Conservation (phyloP, 2,888 invertebrate species). For the Coenonympha arcania region DNA sequence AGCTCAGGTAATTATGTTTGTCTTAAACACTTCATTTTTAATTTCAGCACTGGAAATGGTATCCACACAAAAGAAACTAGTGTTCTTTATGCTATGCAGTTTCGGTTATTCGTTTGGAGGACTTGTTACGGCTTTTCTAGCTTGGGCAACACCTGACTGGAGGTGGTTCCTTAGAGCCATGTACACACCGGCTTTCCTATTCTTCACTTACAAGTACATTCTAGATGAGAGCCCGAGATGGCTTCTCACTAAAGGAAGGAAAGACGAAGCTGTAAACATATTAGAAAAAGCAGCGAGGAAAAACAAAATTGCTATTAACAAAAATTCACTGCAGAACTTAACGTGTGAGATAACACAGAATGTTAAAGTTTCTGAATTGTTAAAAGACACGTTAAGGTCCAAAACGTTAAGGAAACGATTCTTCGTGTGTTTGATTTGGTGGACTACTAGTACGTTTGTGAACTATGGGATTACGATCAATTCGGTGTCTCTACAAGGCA, state of each 20-base stretch:
- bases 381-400: slow-evolving; percentile 52
- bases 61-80: slow-evolving; percentile 45
- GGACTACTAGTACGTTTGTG: slow-evolving; percentile 81
- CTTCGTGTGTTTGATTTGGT: slow-evolving; percentile 57
- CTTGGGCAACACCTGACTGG: slow-evolving; percentile 77
- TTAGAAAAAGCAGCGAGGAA: slow-evolving; percentile 75
- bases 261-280: slow-evolving; percentile 77
- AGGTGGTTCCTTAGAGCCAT: slow-evolving; percentile 76
- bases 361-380: slow-evolving; percentile 35
- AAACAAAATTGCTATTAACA: slow-evolving; percentile 50
- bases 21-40: slow-evolving; percentile 1
- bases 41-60: slow-evolving; percentile 57
- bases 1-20: not conserved
- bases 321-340: slow-evolving; percentile 40
- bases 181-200: slow-evolving; percentile 79
- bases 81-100: slow-evolving; percentile 41
- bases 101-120: slow-evolving; percentile 47
- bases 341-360: slow-evolving; percentile 38
- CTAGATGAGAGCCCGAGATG: slow-evolving; percentile 86
- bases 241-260: slow-evolving; percentile 80
- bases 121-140: slow-evolving; percentile 37
- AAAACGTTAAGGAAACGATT: slow-evolving; percentile 47
- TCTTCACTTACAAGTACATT: slow-evolving; percentile 77
- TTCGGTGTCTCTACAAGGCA: slow-evolving; percentile 81
- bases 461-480: slow-evolving; percentile 85